A percentile compares a stretch with the other conserved stretches of the same genome.
Evolutionary conservation across 1,140 invertebrate genomes (phyloP).

Genomic region (Nomia melanderi): DNA sequence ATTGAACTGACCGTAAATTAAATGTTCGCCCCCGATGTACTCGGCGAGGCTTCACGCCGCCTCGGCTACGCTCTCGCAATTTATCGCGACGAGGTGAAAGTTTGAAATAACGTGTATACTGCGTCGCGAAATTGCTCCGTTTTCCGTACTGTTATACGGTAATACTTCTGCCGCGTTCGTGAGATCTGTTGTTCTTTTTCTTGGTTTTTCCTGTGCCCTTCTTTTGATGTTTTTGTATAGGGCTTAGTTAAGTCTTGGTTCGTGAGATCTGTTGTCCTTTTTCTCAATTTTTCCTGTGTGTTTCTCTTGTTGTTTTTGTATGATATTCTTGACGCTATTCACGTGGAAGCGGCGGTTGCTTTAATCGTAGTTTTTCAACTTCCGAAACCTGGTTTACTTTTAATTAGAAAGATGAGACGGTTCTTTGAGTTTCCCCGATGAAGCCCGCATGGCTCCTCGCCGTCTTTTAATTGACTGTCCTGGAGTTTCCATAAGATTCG

Average conservation of each 20-base stretch:
- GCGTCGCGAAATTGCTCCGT: constrained; percentile 10
- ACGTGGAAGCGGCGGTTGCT: background rate
- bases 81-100: constrained; percentile 11
- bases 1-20: constrained; percentile 14
- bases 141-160: background rate
- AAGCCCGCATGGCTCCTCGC: background rate
- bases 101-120: constrained; percentile 15
- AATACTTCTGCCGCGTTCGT: background rate
- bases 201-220: too few relatives aligned
- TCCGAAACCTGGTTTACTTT: background rate
- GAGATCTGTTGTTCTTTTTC: background rate
- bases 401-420: constrained; percentile 4
- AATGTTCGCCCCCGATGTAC: constrained; percentile 7
- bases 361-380: background rate
- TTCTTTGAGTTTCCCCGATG: background rate
- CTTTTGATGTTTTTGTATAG: too few relatives aligned
- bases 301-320: too few relatives aligned
- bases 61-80: background rate
- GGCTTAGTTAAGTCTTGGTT: too few relatives aligned
- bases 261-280: background rate
- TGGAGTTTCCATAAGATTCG: too few relatives aligned
- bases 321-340: background rate
- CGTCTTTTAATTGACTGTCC: too few relatives aligned
- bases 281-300: too few relatives aligned
- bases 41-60: background rate